Base-by-base conservation (phyloP, 2,888 invertebrate genomes). In the Anoncus sp. region DNA sequence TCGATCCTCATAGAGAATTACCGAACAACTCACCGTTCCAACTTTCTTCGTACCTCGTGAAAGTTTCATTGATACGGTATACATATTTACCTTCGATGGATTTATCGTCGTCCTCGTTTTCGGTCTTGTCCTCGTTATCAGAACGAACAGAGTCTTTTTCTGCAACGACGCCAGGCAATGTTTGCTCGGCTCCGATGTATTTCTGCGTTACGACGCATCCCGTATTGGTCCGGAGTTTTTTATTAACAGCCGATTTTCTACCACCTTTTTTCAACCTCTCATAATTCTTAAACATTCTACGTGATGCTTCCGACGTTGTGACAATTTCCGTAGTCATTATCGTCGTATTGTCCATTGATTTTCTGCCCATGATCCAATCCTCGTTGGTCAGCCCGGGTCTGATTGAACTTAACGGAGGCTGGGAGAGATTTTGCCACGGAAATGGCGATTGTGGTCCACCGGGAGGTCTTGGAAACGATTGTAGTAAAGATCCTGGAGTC, bases 11-110 rank as follows among this genome's bases (percentile, higher is more conserved):
- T 40, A n/a, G 18, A n/a, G n/a, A n/a, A n/a, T n/a, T n/a, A n/a
- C 5, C 3, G 53, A 18, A 24, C 5, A 20, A 12, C 53, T 12
- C 18, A 24, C 22, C 24, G 9, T n/a, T 18, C 1, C 10, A 18
- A 14, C 3, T 16, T 16, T 47, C 20, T 47, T 18, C 27, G 27
- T n/a, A n/a, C n/a, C n/a, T n/a, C n/a, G n/a, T n/a, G n/a, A n/a
- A 55, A 7, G 31, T 55, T 55, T 55, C n/a, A 31, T 55, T 16
- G 14, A 35, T 45, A n/a, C n/a, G n/a, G n/a, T n/a, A n/a, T n/a
- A n/a, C n/a, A 40, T 60, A 47, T 38, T 72, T 38, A 76, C 76
- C 71, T 47, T 10, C 38, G 1, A 9, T n/a, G 5, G n/a, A 7
- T 22, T 65, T 14, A n/a, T 53, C 20, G 24, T 47, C 16, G n/a